Evolutionary conservation across 1,140 invertebrate species (phyloP).

Genomic region (Drosophila fuyamai): DNA sequence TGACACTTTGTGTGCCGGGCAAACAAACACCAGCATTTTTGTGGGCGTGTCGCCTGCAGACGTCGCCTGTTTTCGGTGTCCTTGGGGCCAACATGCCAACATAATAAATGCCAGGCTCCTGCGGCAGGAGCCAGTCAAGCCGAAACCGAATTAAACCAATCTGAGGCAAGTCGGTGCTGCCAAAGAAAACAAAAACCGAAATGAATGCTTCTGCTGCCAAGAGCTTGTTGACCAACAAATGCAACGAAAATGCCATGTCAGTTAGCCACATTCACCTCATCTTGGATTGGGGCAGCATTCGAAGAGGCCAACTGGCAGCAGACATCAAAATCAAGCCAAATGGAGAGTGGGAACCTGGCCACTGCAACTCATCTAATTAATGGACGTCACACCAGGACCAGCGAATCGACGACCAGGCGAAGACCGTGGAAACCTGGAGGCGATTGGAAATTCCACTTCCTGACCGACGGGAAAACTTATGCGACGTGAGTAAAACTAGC

Average conservation of each 20-base stretch:
- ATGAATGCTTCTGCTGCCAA: slow-evolving; percentile 60
- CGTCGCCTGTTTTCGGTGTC: slow-evolving; percentile 29
- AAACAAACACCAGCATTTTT: slow-evolving; percentile 53
- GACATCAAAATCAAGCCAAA: slow-evolving; percentile 24
- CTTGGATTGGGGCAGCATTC: neutral
- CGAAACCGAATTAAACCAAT: slow-evolving; percentile 44
- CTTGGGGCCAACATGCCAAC: slow-evolving; percentile 36
- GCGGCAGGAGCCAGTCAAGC: slow-evolving; percentile 37
- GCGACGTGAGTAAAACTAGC: neutral
- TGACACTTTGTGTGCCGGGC: slow-evolving; percentile 55
- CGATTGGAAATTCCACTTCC: slow-evolving; percentile 13
- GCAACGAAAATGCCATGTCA: slow-evolving; percentile 29
- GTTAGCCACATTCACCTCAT: slow-evolving; percentile 1
- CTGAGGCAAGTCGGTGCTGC: slow-evolving; percentile 15
- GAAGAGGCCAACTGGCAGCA: slow-evolving; percentile 1
- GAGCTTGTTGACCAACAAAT: slow-evolving; percentile 60
- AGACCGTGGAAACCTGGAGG: neutral
- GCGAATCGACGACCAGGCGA: neutral
- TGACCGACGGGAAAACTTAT: slow-evolving; percentile 10
- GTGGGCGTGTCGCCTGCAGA: slow-evolving; percentile 57
- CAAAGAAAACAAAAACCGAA: slow-evolving; percentile 56
- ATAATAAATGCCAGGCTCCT: slow-evolving; percentile 54
- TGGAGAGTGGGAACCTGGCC: neutral
- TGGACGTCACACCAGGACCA: neutral
- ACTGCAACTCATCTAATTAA: slow-evolving; percentile 21